Base-by-base conservation (phyloP, 2,113 vertebrate species). In the Prochilodus magdalenae region DNA sequence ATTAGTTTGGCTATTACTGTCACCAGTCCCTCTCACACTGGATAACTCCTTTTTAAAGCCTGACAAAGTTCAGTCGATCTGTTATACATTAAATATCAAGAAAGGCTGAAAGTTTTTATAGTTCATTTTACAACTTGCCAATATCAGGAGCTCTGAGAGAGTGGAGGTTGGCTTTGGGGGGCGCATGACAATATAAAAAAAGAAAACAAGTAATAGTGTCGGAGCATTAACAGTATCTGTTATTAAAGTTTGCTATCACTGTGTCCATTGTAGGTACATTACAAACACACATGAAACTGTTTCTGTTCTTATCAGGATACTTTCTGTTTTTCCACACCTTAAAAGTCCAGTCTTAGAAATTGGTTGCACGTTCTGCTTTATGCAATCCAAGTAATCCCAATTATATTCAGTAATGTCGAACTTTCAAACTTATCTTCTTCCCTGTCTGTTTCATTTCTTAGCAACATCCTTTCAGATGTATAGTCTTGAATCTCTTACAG, bases 1-100 rank as follows among this genome's bases (percentile, higher is more conserved):
- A 75, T 84, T 81, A 22, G 26, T 77, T 53, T 67, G 69, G 30
- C 53, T 73, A 73, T 74, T 83, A 76, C 20, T 51, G 75, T 63
- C 78, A 53, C n/a, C 27, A 30, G 40, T 75, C 72, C 18, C 40
- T 12, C 22, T 33, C 49, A 65, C 53, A 53, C 20, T 40, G 51
- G 57, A 57, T 36, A 66, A 13, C 30, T 15, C 73, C 73, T 40
- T 30, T 66, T 55, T 29, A 75, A 47, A 70, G n/a, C 69, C 70
- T 74, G 40, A 29, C 11, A 33, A 75, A 49, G 18, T 55, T 71
- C 65, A 44, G 40, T 11, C 11, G 40, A 44, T 44, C 40, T 44
- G 40, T 10, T 44, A 44, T 44, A 44, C 40, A 44, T 44, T 44
- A 44, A 8, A 44, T 44, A 44, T 44, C 5, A 44, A 44, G 40